Percentiles rank a stretch among this genome's conserved stretches.
phyloP scores from a whole-genome alignment of 2,797 vertebrate genomes.

The Propithecus deckenii region DNA sequence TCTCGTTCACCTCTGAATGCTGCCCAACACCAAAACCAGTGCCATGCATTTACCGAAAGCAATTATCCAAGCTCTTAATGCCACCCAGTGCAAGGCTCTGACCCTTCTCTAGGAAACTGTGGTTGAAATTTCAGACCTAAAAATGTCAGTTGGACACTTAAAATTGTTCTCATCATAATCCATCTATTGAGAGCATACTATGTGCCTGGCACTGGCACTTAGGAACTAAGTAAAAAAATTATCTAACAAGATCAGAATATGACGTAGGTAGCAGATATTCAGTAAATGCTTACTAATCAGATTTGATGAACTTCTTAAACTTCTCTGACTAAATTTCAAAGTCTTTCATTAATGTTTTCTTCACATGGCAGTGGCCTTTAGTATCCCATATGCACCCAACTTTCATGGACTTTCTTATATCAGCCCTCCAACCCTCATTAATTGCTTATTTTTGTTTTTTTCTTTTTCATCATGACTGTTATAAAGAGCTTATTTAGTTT shows the following conservation, averaged over 20 bases:
- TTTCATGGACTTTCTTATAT: background rate
- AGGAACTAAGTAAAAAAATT: background rate
- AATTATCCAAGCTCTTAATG: background rate
- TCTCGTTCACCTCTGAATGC: background rate
- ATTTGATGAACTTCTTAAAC: slow-evolving; percentile 27
- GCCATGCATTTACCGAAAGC: background rate
- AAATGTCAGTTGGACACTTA: background rate
- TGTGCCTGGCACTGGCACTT: background rate
- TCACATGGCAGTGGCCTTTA: background rate
- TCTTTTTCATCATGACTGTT: background rate
- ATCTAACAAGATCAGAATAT: background rate
- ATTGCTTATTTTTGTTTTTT: background rate
- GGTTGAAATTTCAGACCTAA: slow-evolving; percentile 20
- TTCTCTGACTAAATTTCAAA: background rate
- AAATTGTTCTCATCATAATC: slow-evolving; percentile 35
- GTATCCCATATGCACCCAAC: background rate
- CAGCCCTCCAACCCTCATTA: background rate
- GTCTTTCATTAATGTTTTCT: background rate
- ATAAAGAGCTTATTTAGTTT: background rate
- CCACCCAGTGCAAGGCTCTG: background rate
- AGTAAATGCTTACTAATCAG: background rate
- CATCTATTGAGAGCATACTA: background rate
- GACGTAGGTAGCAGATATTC: background rate
- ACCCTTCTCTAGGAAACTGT: slow-evolving; percentile 16
- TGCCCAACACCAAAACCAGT: background rate